Percentiles rank a stretch among this genome's conserved stretches.
phyloP scores from a whole-genome alignment of 2,113 vertebrate genomes.

The Urocynchramus pylzowi region DNA sequence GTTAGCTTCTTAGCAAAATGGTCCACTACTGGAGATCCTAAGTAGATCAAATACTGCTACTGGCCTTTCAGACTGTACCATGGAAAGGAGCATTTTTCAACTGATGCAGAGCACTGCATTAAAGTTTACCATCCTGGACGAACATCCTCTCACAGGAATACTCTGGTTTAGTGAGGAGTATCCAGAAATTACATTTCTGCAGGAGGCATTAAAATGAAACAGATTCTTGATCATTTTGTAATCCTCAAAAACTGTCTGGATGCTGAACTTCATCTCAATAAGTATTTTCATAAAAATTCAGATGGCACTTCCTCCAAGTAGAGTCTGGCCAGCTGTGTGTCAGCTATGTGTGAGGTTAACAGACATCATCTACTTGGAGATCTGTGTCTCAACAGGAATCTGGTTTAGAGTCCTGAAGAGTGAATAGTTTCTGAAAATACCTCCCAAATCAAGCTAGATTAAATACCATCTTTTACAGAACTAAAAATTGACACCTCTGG shows the following conservation, averaged over 20 bases:
- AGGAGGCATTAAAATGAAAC: background rate
- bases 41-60: background rate
- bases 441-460: background rate
- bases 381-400: background rate
- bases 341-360: background rate
- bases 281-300: background rate
- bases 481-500: background rate
- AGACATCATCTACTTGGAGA: background rate
- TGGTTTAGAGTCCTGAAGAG: background rate
- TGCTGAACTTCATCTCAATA: background rate
- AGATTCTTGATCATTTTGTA: background rate
- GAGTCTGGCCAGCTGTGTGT: background rate
- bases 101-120: background rate
- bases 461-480: background rate
- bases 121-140: background rate
- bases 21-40: background rate
- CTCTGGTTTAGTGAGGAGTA: background rate
- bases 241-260: background rate
- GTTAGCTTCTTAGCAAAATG: background rate
- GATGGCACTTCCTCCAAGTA: background rate
- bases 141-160: background rate
- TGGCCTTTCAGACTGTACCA: background rate
- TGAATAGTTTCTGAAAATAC: background rate
- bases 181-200: background rate
- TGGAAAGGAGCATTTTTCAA: background rate